Percentiles rank a stretch among this genome's conserved stretches.
Conservation (phyloP, 2,888 invertebrate species). For the Caenorhabditis macrosperma region DNA sequence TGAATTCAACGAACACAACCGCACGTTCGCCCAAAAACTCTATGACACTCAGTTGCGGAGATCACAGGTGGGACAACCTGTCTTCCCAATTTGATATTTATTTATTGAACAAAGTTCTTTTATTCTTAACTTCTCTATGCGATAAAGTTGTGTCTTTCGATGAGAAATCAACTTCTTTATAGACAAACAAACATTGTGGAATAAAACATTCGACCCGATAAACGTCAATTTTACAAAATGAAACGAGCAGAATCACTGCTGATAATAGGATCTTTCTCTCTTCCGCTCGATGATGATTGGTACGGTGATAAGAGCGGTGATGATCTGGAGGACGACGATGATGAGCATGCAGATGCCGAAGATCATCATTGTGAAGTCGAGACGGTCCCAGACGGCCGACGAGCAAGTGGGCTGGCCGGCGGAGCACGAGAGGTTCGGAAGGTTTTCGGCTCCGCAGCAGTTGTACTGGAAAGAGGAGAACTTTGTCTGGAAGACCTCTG, state of each 20-base stretch:
- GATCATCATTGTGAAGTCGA: conserved; percentile 74
- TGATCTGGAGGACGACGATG: conserved; percentile 61
- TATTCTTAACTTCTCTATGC: background rate
- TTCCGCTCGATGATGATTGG: conserved; percentile 56
- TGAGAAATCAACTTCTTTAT: background rate
- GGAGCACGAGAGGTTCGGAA: conserved; percentile 49
- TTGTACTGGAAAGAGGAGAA: conserved; percentile 74
- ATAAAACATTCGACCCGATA: background rate
- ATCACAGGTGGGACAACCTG: background rate
- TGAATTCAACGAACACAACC: background rate
- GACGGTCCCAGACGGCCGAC: conserved; percentile 74
- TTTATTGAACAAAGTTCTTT: background rate
- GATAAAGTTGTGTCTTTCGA: background rate
- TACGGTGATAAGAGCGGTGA: conserved; percentile 53
- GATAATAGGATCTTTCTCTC: conserved; percentile 41
- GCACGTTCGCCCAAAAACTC: background rate
- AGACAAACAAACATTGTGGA: background rate
- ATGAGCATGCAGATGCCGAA: conserved; percentile 64
- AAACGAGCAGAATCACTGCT: background rate
- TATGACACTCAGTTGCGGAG: background rate
- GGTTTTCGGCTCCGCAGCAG: conserved; percentile 70
- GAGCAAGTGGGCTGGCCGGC: conserved; percentile 71
- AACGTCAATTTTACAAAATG: background rate
- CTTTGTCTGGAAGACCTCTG: no score
- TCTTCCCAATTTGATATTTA: no score